A percentile compares a stretch with the other conserved stretches of the same genome.
Conservation (phyloP, 2,888 invertebrate species). For the Amphipoea lucens region DNA sequence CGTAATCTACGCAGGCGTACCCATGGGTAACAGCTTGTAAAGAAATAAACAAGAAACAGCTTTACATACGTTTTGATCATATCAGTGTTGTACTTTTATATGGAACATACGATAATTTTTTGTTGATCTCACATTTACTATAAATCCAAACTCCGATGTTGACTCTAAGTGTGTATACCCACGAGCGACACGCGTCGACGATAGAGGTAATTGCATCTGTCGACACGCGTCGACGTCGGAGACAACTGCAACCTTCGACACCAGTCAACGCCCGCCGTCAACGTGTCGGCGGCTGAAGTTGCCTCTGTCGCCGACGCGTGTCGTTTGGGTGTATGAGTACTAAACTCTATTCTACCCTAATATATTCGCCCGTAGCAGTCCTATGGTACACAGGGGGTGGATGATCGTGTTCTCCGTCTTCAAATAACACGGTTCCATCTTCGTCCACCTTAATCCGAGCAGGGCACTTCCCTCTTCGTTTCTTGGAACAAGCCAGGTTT, state of each 20-base stretch:
- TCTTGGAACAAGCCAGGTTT: constrained; percentile 52
- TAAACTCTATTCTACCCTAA: constrained; percentile 14
- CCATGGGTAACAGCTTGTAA: background rate
- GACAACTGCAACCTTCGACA: too few species aligned
- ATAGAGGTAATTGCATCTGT: background rate
- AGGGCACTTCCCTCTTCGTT: constrained; percentile 52
- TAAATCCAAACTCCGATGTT: background rate
- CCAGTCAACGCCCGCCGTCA: background rate
- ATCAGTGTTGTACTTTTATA: background rate
- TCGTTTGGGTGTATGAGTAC: background rate
- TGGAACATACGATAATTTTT: background rate
- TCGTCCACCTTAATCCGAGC: constrained; percentile 48
- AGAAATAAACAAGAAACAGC: background rate
- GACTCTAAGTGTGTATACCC: background rate
- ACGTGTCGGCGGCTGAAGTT: background rate
- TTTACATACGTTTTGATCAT: background rate
- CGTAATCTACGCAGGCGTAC: too few species aligned
- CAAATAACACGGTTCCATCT: constrained; percentile 43
- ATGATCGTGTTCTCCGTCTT: constrained; percentile 50
- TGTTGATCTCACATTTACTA: background rate
- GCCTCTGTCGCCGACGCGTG: background rate
- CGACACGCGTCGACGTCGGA: too few species aligned
- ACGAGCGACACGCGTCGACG: background rate
- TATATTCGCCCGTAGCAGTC: constrained; percentile 28
- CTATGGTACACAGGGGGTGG: constrained; percentile 48